Evolutionary conservation across 1,140 invertebrate species (phyloP), one percentile per base, ranked within the genome.

Genomic region (Drosophila tani): DNA sequence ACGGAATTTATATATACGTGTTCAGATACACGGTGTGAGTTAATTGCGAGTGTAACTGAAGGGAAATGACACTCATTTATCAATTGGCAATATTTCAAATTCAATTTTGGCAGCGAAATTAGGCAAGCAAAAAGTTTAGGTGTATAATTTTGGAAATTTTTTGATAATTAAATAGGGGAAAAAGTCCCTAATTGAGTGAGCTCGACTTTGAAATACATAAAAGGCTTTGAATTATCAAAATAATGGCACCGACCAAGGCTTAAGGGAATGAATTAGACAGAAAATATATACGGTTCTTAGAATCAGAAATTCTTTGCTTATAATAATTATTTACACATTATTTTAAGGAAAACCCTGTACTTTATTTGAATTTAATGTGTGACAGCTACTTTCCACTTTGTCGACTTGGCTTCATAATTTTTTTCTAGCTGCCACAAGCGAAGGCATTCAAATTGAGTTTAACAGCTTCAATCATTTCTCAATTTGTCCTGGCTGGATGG

Each of bases 21-120:
- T 49, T 47, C 51, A 64, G 46, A 57, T 62, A 29, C 3, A 17
- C 32, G 21, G 12, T 35, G 49, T 12, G n/a, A n/a, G 53, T 45
- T 67, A 40, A 67, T 67, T 64, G 59, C 35, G 32, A 74, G 29
- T 53, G 35, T 43, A 64, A 43, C 40, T 45, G 21, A 12, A 49
- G 50, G 24, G 15, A 73, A 74, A 55, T 55, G 21, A 6, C 57
- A 49, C 35, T 41, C 59, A 67, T 67, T 65, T 67, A 67, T 67
- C 59, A 67, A 40, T 29, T 65, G 65, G 7, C 5, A 1, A 43
- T 11, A 1, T 29, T 59, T 59, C 12, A 32, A 46, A 59, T 45
- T 1, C 3, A 4, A 38, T 9, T 57, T 40, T 21, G 19, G 19
- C 4, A 21, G 12, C 14, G 7, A 27, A 58, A 55, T 55, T 19